phyloP scores from a whole-genome alignment of 2,113 vertebrate genomes.

The Tenrec ecaudatus region DNA sequence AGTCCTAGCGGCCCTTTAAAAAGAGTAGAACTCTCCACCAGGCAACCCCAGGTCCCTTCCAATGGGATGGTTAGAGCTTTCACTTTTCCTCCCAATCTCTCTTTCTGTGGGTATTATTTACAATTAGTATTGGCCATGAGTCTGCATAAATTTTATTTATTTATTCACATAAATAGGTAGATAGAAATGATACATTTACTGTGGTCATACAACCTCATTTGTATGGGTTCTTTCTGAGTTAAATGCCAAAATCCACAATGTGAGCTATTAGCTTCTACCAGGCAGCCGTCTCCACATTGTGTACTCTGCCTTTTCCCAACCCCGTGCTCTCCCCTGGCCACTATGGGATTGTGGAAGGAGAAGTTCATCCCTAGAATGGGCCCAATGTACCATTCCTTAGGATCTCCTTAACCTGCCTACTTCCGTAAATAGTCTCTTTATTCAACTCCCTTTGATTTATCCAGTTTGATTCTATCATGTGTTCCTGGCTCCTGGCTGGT shows the following conservation, averaged over 20 bases:
- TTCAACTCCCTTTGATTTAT: background rate
- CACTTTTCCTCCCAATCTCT: background rate
- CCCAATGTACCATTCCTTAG: background rate
- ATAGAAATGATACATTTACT: background rate
- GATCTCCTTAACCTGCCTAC: background rate
- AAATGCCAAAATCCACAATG: background rate
- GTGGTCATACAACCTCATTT: background rate
- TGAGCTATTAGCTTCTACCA: background rate
- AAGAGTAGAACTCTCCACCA: too few species aligned
- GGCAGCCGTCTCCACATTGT: background rate
- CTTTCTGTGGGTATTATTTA: background rate
- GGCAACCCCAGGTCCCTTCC: too few species aligned
- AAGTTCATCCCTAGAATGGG: background rate
- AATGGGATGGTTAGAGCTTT: background rate
- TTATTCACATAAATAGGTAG: conserved; percentile 14
- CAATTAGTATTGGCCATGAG: background rate
- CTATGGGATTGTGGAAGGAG: background rate
- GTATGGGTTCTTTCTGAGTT: conserved; percentile 21
- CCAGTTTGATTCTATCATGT: background rate
- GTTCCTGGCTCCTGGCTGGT: background rate
- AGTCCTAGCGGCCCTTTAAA: too few species aligned
- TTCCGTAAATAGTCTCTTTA: background rate
- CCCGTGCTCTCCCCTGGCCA: background rate
- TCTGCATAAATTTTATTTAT: background rate
- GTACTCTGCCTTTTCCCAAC: background rate